phyloP scores from a whole-genome alignment of 2,888 invertebrate species.

The Cyclophora albipunctata region DNA sequence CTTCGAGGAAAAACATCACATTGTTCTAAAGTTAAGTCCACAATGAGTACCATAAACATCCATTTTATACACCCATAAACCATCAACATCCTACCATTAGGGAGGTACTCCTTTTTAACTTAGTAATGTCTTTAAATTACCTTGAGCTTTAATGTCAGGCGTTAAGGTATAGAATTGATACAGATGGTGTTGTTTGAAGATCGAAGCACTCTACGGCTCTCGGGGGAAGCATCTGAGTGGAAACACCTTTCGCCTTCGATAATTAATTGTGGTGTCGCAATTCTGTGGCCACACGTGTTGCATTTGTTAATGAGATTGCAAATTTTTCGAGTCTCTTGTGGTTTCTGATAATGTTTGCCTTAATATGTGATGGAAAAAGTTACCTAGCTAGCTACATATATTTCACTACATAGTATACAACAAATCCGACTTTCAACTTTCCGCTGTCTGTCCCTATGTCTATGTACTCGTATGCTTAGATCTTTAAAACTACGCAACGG shows the following conservation, averaged over 20 bases:
- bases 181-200: slow-evolving; percentile 13
- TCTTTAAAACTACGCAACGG: too few species aligned
- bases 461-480: too few species aligned
- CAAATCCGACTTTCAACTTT: too few species aligned
- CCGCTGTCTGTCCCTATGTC: too few species aligned
- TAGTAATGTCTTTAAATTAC: slow-evolving; percentile 9
- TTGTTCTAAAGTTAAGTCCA: slow-evolving; percentile 12
- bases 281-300: slow-evolving; percentile 5
- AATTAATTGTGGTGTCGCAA: slow-evolving; percentile 20
- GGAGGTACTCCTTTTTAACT: slow-evolving; percentile 9
- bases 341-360: too few species aligned
- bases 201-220: slow-evolving; percentile 20
- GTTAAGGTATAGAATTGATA: background rate
- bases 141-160: slow-evolving; percentile 3
- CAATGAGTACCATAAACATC: slow-evolving; percentile 6
- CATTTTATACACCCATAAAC: slow-evolving; percentile 14
- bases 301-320: slow-evolving; percentile 2
- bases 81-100: slow-evolving; percentile 11
- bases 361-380: too few species aligned
- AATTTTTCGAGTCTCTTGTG: too few species aligned
- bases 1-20: slow-evolving; percentile 3
- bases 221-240: slow-evolving; percentile 18
- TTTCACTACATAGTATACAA: too few species aligned
- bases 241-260: slow-evolving; percentile 21
- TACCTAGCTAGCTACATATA: too few species aligned